Conservation (phyloP, 1,140 invertebrate species). For the Charaxes varanes region DNA sequence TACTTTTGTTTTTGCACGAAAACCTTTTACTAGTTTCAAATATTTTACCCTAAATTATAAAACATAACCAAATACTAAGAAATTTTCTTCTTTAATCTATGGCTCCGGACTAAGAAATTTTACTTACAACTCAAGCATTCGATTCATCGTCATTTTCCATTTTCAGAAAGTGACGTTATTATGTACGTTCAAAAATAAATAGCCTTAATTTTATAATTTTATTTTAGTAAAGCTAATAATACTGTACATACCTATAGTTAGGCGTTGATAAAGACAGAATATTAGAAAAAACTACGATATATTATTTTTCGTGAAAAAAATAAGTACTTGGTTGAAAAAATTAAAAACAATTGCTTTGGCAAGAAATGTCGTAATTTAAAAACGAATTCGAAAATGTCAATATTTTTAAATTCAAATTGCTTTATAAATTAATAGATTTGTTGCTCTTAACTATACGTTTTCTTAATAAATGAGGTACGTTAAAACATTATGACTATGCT, state of each 20-base stretch:
- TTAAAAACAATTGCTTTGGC: slow-evolving; percentile 33
- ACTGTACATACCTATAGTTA: slow-evolving; percentile 66
- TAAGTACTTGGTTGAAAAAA: slow-evolving; percentile 20
- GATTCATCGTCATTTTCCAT: too few species aligned
- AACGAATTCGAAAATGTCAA: slow-evolving; percentile 7
- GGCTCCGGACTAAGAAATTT: too few species aligned
- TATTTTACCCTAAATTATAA: too few species aligned
- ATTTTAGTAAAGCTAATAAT: slow-evolving; percentile 70
- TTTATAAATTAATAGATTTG: slow-evolving; percentile 48
- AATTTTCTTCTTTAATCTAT: too few species aligned
- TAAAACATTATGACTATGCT: slow-evolving; percentile 67
- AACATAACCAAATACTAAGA: too few species aligned
- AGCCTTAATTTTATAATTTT: slow-evolving; percentile 12
- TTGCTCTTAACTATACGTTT: slow-evolving; percentile 51
- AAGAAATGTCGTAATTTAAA: slow-evolving; percentile 23
- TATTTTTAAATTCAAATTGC: slow-evolving; percentile 10
- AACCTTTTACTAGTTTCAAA: too few species aligned
- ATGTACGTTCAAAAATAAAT: slow-evolving; percentile 13
- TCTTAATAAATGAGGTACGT: slow-evolving; percentile 68
- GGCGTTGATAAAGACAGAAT: slow-evolving; percentile 31
- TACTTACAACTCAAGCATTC: too few species aligned
- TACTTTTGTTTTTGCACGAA: too few species aligned
- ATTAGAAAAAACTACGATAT: slow-evolving; percentile 24
- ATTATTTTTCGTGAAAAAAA: slow-evolving; percentile 20
- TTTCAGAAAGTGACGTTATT: slow-evolving; percentile 1